Evolutionary conservation across 1,140 invertebrate species (phyloP), one percentile per base, ranked within the genome.

Genomic region (Solenopsis invicta): DNA sequence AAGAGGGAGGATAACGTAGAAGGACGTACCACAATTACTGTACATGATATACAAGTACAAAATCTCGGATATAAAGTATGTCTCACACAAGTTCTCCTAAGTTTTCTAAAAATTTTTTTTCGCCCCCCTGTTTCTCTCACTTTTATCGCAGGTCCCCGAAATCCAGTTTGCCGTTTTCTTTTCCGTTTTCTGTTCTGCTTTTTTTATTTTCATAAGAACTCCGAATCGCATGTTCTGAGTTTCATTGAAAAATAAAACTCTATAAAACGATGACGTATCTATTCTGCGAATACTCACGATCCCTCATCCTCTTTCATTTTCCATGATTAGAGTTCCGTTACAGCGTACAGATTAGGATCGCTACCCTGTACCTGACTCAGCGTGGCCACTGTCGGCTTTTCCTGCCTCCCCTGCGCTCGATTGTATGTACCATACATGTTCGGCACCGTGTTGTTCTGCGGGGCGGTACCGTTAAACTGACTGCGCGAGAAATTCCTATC

Each of bases 351-450:
- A 93, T 95, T 95, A 0, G 95, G 95, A 91, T 95, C 95, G 80
- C 95, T 95, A 54, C 95, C 94, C 76, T 95, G 95, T 48, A 95
- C 95, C 86, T 95, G 95, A 75, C 94, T 94, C 6, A 95, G 88
- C 54, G 95, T 95, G 2, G 95, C 93, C 21, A 95, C 94, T 4
- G 91, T 92, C 24, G 93, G 77, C 81, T 95, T 95, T 62, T 95
- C 94, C 41, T 95, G 94, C 37, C 95, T 93, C 8, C 92, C 92
- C 37, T 95, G 94, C 18, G 94, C 90, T 0, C 95, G 88, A 86
- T 95, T 95, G 54, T 95, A 95, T 9, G 95, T 95, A 10, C 95
- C 95, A 77, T 95, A 95, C 95, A 95, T 95, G 37, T 95, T 95
- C 13, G 95, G 95, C 24, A 95, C 94, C 4, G 92, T 75, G 61